Evolutionary conservation across 92 coral and sea anemone species (phyloP).

Genomic region (Muricea muricata): DNA sequence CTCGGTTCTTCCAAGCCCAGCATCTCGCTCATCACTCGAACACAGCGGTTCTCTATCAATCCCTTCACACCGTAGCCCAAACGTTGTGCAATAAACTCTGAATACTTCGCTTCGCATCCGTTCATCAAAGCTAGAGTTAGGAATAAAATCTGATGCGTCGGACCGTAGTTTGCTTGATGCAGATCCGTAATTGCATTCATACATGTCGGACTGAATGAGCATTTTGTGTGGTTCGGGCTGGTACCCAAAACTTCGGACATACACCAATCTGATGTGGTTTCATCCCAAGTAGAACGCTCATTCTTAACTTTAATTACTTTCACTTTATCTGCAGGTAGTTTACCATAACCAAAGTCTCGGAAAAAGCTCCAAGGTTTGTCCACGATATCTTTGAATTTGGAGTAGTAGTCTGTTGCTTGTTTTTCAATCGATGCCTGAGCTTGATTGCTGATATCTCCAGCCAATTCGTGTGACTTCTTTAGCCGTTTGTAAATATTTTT

Average conservation of each 20-base stretch:
- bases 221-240: constrained; percentile 6
- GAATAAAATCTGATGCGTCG: constrained; percentile 36
- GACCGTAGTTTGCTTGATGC: not conserved
- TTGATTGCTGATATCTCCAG: not conserved
- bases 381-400: constrained; percentile 13
- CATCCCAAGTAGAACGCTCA: not conserved
- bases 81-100: not conserved
- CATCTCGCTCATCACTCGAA: constrained; percentile 13
- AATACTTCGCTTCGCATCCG: constrained; percentile 23
- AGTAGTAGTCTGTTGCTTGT: constrained; percentile 1
- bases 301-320: not conserved
- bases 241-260: constrained; percentile 38
- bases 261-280: not conserved
- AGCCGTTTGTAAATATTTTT: not conserved
- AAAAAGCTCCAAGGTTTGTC: constrained; percentile 36
- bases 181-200: constrained; percentile 9
- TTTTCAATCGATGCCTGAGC: constrained; percentile 12
- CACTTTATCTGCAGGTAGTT: not conserved
- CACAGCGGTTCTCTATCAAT: constrained; percentile 7
- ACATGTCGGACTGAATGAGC: not conserved
- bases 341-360: not conserved
- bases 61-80: constrained; percentile 19
- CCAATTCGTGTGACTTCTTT: not conserved
- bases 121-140: constrained; percentile 3
- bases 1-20: not conserved